These are phyloP conservation scores for Muntiacus muntjak DNA, from an alignment of 2,113 vertebrate genomes.

Conservation along the genomic window DNA sequence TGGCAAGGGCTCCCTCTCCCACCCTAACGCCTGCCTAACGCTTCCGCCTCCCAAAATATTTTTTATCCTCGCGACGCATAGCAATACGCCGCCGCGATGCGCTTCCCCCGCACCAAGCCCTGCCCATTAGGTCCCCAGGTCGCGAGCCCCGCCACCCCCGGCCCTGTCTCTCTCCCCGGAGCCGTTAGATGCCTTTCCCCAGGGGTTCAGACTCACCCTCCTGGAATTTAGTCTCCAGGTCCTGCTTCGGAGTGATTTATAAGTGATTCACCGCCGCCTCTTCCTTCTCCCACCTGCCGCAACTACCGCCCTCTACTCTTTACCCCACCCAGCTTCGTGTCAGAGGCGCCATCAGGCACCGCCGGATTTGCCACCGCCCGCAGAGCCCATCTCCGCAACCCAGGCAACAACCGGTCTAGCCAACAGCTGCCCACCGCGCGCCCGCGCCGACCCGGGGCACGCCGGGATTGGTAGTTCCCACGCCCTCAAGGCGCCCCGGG, in stretches of 20 bases:
- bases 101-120: neutral
- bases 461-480: slow-evolving; percentile 44
- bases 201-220: slow-evolving; percentile 82
- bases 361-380: slow-evolving; percentile 43
- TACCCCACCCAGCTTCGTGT: slow-evolving; percentile 57
- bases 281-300: slow-evolving; percentile 75
- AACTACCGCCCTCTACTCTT: slow-evolving; percentile 67
- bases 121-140: neutral
- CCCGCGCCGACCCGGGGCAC: neutral
- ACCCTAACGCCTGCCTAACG: neutral
- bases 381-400: slow-evolving; percentile 43
- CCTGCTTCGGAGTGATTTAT: slow-evolving; percentile 99
- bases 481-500: accelerated
- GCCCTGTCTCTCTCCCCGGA: neutral
- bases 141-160: neutral
- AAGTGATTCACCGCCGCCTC: slow-evolving; percentile 74
- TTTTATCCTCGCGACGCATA: neutral
- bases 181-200: neutral
- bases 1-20: neutral
- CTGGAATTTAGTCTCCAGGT: slow-evolving; percentile 98
- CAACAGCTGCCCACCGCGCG: neutral
- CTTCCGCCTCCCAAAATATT: neutral
- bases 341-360: slow-evolving; percentile 39
- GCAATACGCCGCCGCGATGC: slow-evolving; percentile 51
- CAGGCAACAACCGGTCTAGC: neutral